Percentiles rank a stretch among this genome's conserved stretches.
Evolutionary conservation across 2,113 vertebrate genomes (phyloP).

Genomic region (Fukomys damarensis): DNA sequence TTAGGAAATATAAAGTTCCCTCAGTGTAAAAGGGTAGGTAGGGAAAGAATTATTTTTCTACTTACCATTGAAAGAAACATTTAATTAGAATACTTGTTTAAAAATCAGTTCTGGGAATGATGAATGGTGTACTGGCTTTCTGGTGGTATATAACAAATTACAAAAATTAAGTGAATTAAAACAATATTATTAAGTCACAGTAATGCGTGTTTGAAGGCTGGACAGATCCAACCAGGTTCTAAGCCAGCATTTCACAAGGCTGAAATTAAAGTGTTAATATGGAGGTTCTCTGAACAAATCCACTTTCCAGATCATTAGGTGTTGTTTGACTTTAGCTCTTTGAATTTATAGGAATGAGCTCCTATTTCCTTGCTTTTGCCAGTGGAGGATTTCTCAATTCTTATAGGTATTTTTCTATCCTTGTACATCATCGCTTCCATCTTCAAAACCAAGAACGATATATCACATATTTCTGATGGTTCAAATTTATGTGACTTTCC

Average conservation of each 20-base stretch:
- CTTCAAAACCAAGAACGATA: conserved; percentile 3
- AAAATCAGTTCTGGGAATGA: background rate
- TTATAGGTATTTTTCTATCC: background rate
- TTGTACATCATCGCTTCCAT: background rate
- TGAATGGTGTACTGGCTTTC: background rate
- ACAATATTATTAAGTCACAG: background rate
- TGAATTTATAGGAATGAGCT: background rate
- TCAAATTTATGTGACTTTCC: background rate
- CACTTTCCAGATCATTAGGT: background rate
- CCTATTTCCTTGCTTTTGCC: background rate
- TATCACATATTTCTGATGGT: background rate
- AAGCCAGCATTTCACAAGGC: background rate
- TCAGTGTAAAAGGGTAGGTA: background rate
- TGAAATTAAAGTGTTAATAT: background rate
- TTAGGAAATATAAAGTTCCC: background rate
- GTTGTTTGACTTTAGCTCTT: background rate
- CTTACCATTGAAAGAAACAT: conserved; percentile 7
- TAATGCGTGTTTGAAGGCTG: background rate
- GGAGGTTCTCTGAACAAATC: background rate
- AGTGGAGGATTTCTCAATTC: background rate
- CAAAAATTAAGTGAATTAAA: background rate
- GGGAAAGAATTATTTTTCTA: background rate
- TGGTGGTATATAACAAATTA: background rate
- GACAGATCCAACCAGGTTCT: background rate
- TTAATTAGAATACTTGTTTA: background rate